A percentile compares a stretch with the other conserved stretches of the same genome.
Evolutionary conservation across 1,140 invertebrate species (phyloP).

Genomic region (Cyclina sinensis): DNA sequence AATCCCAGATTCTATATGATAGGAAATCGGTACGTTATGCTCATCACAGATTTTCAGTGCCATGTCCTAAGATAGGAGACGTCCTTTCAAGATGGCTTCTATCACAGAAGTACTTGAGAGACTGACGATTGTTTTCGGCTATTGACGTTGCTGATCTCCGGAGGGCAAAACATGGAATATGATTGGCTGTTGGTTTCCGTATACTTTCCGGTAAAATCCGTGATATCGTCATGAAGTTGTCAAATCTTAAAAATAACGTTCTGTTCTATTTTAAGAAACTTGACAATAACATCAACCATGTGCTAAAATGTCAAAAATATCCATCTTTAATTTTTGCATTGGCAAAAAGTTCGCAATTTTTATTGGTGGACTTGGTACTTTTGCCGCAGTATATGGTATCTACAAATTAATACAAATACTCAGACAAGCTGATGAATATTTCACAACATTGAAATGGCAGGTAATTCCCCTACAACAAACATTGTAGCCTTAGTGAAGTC

Average conservation of each 20-base stretch:
- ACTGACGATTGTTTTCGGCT: background rate
- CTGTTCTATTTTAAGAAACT: conserved; percentile 36
- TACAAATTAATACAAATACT: conserved; percentile 3
- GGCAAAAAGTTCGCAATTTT: conserved; percentile 1
- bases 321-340: background rate
- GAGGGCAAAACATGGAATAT: background rate
- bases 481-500: no score
- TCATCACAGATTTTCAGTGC: conserved; percentile 46
- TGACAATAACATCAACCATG: conserved; percentile 32
- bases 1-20: background rate
- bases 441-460: conserved; percentile 33
- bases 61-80: background rate
- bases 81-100: background rate
- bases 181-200: background rate
- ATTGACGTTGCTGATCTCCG: background rate
- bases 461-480: no score
- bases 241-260: background rate
- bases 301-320: conserved; percentile 35
- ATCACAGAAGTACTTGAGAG: background rate
- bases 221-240: no score
- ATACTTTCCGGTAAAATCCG: background rate
- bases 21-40: conserved; percentile 50
- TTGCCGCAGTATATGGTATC: background rate
- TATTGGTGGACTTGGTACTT: background rate
- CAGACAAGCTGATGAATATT: conserved; percentile 12